A percentile compares a stretch with the other conserved stretches of the same genome.
phyloP scores from a whole-genome alignment of 2,888 invertebrate species.

The Entomobrya multifasciata region DNA sequence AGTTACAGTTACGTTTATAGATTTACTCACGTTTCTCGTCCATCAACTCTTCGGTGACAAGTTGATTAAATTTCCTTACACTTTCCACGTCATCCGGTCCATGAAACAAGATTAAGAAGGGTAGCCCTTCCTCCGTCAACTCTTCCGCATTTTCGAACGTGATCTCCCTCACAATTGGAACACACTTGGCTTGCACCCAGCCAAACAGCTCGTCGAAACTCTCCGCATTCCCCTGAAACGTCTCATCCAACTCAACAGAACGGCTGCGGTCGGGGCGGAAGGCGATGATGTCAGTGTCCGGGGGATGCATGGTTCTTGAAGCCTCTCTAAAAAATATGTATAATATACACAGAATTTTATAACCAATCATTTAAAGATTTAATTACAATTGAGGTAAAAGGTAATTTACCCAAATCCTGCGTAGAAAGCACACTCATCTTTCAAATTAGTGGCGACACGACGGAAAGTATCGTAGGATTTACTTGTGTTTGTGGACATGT shows the following conservation, averaged over 20 bases:
- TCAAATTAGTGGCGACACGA: conserved; percentile 91
- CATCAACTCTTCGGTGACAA: conserved; percentile 89
- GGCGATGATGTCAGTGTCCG: conserved; percentile 90
- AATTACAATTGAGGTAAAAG: neutral
- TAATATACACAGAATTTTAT: neutral
- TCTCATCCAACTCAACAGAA: conserved; percentile 91
- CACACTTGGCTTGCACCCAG: conserved; percentile 88
- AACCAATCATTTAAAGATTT: neutral
- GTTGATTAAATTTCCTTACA: conserved; percentile 91
- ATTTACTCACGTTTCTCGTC: conserved; percentile 94
- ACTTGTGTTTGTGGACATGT: conserved; percentile 91
- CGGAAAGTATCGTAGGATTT: conserved; percentile 91
- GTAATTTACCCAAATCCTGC: conserved; percentile 89
- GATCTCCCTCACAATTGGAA: conserved; percentile 98
- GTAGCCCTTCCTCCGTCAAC: conserved; percentile 85
- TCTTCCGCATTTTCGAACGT: conserved; percentile 99
- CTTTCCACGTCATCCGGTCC: conserved; percentile 90
- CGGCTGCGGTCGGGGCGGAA: conserved; percentile 90
- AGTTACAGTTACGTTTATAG: no score
- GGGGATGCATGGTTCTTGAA: conserved; percentile 91
- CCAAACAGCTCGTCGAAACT: conserved; percentile 91
- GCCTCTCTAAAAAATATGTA: conserved; percentile 83
- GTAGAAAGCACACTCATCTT: conserved; percentile 97
- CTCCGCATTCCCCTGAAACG: conserved; percentile 87
- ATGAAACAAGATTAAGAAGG: conserved; percentile 98